Conservation (phyloP, 2,113 vertebrate species). For the Pangasianodon gigas region DNA sequence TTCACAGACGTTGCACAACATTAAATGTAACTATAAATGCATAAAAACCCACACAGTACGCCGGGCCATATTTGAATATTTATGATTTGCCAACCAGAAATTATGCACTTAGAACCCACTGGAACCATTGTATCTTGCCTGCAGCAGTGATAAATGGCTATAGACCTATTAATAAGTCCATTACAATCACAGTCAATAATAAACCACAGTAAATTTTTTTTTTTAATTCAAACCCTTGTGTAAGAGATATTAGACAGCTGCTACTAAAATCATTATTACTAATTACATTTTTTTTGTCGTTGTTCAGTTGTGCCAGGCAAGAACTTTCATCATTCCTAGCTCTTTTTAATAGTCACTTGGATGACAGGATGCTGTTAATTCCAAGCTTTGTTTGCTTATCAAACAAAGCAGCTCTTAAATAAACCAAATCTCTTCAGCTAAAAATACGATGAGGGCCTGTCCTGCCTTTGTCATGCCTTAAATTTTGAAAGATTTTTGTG, state of each 20-base stretch:
- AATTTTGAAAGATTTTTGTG: slow-evolving; percentile 22
- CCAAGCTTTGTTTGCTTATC: slow-evolving; percentile 11
- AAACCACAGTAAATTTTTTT: background rate
- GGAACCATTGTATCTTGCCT: background rate
- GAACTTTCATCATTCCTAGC: background rate
- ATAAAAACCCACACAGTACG: background rate
- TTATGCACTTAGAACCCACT: background rate
- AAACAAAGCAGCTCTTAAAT: slow-evolving; percentile 18
- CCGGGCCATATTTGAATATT: background rate
- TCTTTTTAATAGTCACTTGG: background rate
- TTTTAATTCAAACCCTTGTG: background rate
- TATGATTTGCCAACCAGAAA: background rate
- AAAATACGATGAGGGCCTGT: slow-evolving; percentile 22
- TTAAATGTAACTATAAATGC: background rate
- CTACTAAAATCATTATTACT: slow-evolving; percentile 17
- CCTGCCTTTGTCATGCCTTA: slow-evolving; percentile 1
- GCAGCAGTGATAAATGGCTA: background rate
- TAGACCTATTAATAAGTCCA: slow-evolving; percentile 12
- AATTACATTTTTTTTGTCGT: background rate
- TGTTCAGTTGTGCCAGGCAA: background rate
- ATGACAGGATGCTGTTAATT: slow-evolving; percentile 6
- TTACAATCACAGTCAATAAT: background rate
- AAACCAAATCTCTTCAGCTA: slow-evolving; percentile 22
- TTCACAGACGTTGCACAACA: background rate
- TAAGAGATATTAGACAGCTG: slow-evolving; percentile 9